Evolutionary conservation across 2,797 vertebrate genomes (phyloP).

Genomic region (Capromys pilorides): DNA sequence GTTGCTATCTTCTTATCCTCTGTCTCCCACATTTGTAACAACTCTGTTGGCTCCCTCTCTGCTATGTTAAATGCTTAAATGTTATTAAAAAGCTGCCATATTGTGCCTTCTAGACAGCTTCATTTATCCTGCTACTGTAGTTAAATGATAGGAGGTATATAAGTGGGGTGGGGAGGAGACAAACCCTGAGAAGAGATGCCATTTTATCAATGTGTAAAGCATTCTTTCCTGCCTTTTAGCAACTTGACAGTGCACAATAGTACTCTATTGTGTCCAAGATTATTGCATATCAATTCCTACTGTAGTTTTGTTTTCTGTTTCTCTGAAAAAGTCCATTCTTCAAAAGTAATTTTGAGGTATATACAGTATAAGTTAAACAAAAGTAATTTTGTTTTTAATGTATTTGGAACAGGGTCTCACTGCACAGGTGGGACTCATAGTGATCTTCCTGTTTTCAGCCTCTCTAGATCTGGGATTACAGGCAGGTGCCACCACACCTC

Average conservation of each 20-base stretch:
- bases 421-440: no score
- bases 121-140: conserved; percentile 11
- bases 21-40: background rate
- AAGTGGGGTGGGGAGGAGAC: background rate
- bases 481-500: no score
- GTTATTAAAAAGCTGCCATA: conserved; percentile 16
- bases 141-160: background rate
- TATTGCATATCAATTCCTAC: background rate
- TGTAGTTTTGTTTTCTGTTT: background rate
- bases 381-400: background rate
- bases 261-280: no score
- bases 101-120: background rate
- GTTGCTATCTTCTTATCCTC: background rate
- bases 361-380: no score
- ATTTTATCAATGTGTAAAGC: background rate
- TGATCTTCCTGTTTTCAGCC: no score
- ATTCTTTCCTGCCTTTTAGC: background rate
- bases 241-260: background rate
- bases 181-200: background rate
- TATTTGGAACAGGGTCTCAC: no score
- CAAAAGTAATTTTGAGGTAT: conserved; percentile 16
- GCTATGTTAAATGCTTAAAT: background rate
- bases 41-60: background rate
- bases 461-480: no score
- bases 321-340: conserved; percentile 21